A percentile compares a stretch with the other conserved stretches of the same genome.
These are phyloP conservation scores for Silurus aristotelis DNA, from an alignment of 2,797 vertebrate species.

Conservation along the genomic window DNA sequence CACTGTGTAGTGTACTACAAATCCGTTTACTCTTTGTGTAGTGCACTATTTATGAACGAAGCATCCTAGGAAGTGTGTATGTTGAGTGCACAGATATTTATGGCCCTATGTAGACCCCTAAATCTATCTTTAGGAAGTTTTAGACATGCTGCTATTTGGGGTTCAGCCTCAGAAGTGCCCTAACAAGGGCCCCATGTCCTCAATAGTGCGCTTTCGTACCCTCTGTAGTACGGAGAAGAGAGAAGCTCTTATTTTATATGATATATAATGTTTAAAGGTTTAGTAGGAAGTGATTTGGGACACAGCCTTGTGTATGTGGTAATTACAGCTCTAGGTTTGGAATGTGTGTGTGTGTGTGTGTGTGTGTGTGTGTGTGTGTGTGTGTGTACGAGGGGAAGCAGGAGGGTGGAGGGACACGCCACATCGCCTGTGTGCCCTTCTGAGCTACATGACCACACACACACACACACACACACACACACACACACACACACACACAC, in stretches of 20 bases:
- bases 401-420: neutral
- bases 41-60: neutral
- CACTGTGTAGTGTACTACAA: neutral
- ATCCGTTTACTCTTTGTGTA: neutral
- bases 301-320: neutral
- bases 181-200: neutral
- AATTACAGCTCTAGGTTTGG: conserved; percentile 11
- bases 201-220: neutral
- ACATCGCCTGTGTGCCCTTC: conserved; percentile 9
- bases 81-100: neutral
- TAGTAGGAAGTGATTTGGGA: neutral
- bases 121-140: neutral
- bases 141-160: too few species aligned
- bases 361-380: neutral
- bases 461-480: conserved; percentile 1
- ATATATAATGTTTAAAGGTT: neutral
- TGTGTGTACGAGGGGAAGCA: neutral
- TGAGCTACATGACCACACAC: conserved; percentile 9
- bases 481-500: conserved; percentile 2
- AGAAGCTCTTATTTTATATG: neutral
- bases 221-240: too few species aligned
- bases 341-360: neutral
- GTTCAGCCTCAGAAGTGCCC: neutral
- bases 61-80: neutral
- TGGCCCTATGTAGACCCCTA: neutral